phyloP scores from a whole-genome alignment of 2,113 vertebrate genomes.

The Zingel zingel region DNA sequence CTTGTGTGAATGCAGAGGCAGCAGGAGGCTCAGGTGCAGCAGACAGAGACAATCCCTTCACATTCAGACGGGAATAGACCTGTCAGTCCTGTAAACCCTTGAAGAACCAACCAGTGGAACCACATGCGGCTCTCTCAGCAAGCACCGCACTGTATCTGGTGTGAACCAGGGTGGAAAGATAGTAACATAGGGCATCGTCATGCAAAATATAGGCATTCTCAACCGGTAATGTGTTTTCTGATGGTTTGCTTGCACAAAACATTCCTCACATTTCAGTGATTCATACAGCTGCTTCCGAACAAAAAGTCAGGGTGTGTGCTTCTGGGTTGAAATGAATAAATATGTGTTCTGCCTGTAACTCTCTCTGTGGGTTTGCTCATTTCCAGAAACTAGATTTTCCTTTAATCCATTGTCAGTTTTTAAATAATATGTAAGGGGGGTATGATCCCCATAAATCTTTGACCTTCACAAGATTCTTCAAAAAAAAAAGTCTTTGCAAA shows the following conservation, averaged over 20 bases:
- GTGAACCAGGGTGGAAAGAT: constrained; percentile 57
- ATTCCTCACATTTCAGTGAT: constrained; percentile 39
- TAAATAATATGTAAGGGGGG: background rate
- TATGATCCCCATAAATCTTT: background rate
- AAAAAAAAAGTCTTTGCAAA: constrained; percentile 2
- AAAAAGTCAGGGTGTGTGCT: background rate
- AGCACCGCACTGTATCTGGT: constrained; percentile 54
- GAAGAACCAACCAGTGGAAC: constrained; percentile 74
- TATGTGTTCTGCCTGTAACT: background rate
- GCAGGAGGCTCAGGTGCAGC: constrained; percentile 75
- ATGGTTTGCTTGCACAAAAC: constrained; percentile 2
- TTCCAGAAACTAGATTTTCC: background rate
- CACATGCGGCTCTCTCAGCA: constrained; percentile 51
- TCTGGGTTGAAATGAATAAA: constrained; percentile 19
- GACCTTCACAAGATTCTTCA: background rate
- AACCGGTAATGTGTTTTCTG: background rate
- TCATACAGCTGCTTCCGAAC: constrained; percentile 12
- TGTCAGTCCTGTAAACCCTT: constrained; percentile 73
- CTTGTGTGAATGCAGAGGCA: constrained; percentile 46
- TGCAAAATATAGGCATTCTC: constrained; percentile 46
- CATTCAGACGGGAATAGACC: constrained; percentile 73
- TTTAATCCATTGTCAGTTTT: background rate
- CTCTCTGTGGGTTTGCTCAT: background rate
- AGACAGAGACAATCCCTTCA: constrained; percentile 73
- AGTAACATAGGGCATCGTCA: constrained; percentile 17